Base-by-base conservation (phyloP, 2,113 vertebrate genomes). In the Peromyscus polionotus region DNA sequence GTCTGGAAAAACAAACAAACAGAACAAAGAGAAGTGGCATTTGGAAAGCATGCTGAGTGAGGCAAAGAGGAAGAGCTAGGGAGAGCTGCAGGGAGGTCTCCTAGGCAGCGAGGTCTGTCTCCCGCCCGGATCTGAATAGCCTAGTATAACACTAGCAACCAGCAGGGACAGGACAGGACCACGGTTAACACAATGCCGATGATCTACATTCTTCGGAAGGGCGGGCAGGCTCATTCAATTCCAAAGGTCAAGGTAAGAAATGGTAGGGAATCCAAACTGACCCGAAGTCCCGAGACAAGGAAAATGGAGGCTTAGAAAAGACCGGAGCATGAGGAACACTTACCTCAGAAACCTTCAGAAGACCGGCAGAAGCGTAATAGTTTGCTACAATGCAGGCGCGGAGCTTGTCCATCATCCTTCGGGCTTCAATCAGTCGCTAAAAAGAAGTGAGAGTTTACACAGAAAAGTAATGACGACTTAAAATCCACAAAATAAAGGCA, bases 361-460 rank as follows among this genome's bases (percentile, higher is more conserved):
- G 98, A 65, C 99, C 99, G 80, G 99, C 99, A 92, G 98, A 99
- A 5, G 99, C 99, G 3, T 99, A 99, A 95, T 99, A 99, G 98
- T 99, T 99, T 39, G 99, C 99, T 97, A 99, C 99, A 85, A 99
- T 99, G 95, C 99, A 99, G 93, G 99, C 99, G 88, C 99, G 99
- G 45, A 99, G 98, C 98, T 99, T 99, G 98, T 99, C 99, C 99
- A 99, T 99, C 99, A 99, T 99, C 97, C 99, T 99, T 96, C 99
- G 99, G 42, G 99, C 99, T 98, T 99, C 99, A 96, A 99, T 99
- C 91, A 99, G 98, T 68, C 99, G 99, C 99, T 68, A 98, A 65
- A 93, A 97, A 96, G 93, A 97, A 97, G 94, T 67, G 51, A 95
- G 93, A 68, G 17, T 57, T 20, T 96, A 96, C 90, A 93, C 84